Evolutionary conservation across 2,113 vertebrate species (phyloP).

Genomic region (Coracopsis vasa): DNA sequence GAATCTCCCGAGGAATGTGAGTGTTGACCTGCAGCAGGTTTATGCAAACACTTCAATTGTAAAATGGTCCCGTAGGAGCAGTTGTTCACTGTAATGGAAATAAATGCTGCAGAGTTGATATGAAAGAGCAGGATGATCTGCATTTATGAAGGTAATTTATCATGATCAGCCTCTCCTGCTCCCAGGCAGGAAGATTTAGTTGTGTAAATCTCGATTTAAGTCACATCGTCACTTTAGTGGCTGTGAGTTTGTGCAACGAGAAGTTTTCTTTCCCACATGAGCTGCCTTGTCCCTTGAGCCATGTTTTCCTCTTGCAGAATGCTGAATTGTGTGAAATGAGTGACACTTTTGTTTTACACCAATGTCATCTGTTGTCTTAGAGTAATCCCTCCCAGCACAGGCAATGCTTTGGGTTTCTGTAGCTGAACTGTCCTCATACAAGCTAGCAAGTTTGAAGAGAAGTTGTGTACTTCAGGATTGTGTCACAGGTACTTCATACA

Average conservation of each 20-base stretch:
- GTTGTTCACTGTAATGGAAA: not conserved
- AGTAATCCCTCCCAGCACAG: not conserved
- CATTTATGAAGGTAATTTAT: not conserved
- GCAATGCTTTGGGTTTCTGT: not conserved
- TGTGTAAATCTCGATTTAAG: not conserved
- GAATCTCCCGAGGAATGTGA: not conserved
- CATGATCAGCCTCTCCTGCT: not conserved
- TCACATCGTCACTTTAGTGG: not conserved
- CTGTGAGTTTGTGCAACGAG: not conserved
- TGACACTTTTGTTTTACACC: not conserved
- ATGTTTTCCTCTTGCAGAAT: not conserved
- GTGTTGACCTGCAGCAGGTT: not conserved
- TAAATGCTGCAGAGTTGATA: not conserved
- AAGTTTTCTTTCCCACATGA: not conserved
- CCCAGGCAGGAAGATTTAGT: not conserved
- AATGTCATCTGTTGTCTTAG: not conserved
- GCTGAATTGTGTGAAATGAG: not conserved
- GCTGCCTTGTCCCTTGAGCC: not conserved
- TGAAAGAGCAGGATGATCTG: not conserved
- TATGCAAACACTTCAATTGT: not conserved
- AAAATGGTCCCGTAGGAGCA: not conserved
- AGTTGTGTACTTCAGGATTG: not conserved
- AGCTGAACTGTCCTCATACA: not conserved
- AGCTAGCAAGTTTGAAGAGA: not conserved
- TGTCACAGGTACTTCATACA: not conserved